phyloP scores from a whole-genome alignment of 2,888 invertebrate species.

The Hydraecia micacea region DNA sequence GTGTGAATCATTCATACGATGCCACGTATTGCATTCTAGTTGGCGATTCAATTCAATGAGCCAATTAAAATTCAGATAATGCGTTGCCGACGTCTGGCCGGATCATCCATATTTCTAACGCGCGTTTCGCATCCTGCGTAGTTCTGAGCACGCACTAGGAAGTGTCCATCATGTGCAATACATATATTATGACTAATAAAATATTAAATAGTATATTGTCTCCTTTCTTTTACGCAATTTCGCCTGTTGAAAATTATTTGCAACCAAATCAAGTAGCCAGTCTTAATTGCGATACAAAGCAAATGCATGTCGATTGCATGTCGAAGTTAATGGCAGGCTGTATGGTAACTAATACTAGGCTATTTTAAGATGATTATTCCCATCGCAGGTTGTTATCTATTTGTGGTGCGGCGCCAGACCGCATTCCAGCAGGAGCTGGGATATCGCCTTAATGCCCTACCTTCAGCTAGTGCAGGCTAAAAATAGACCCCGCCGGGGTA shows the following conservation, averaged over 20 bases:
- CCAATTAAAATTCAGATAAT: conserved; percentile 86
- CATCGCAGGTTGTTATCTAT: conserved; percentile 80
- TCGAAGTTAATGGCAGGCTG: conserved; percentile 50
- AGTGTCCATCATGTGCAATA: conserved; percentile 75
- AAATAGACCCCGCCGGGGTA: conserved; percentile 80
- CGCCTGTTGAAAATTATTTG: neutral
- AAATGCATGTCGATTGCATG: conserved; percentile 23
- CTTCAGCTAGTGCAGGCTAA: conserved; percentile 77
- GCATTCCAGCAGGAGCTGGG: conserved; percentile 86
- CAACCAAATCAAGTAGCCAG: neutral
- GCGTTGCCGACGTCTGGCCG: conserved; percentile 80
- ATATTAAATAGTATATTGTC: conserved; percentile 7
- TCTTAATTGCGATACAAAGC: neutral
- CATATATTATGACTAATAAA: conserved; percentile 47
- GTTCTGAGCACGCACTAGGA: conserved; percentile 79
- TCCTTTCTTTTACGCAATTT: conserved; percentile 33
- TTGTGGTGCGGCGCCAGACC: conserved; percentile 86
- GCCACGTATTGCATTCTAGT: conserved; percentile 82
- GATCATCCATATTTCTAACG: conserved; percentile 86
- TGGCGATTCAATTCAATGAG: conserved; percentile 85
- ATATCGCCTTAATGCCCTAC: conserved; percentile 84
- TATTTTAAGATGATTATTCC: conserved; percentile 76
- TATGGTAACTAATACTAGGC: conserved; percentile 63
- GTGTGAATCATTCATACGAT: conserved; percentile 80
- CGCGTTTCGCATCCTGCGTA: conserved; percentile 83